Base-by-base conservation (phyloP, 2,797 vertebrate species). In the Zenarchopterus dispar region DNA sequence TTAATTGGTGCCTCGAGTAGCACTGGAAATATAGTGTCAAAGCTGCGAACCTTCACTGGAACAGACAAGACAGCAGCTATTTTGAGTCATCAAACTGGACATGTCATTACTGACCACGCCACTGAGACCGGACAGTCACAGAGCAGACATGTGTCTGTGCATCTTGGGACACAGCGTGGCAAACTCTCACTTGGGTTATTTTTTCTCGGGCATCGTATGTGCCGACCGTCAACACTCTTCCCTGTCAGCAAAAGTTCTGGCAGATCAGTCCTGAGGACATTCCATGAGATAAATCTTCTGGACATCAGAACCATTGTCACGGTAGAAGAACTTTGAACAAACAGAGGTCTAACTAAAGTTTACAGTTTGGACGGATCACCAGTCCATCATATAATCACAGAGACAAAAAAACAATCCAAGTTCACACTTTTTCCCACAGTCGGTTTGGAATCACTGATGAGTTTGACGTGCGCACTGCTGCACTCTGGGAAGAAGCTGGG, bases 1-100 rank as follows among this genome's bases (percentile, higher is more conserved):
- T 76, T 84, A 79, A 85, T 85, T 84, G 57, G 57, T 36, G 69
- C 77, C 79, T 70, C 46, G 21, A 65, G 86, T 84, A 77, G 75
- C 72, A 62, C 11, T 7, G 58, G 44, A 63, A 55, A 78, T 31
- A 72, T 60, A 45, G 63, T 77, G 67, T 73, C 70, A 72, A 58
- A 76, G 55, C 63, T 77, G 76, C 57, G 49, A 85, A 80, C 80
- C 59, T 47, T 79, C 67, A 67, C 49, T 23, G 42, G 61, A 82
- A 51, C 41, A 55, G 78, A 84, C 77, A 67, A 28, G 71, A 73
- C 67, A 45, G 57, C 31, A 55, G 76, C 72, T 84, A 80, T 79
- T 84, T 69, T 67, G 56, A 82, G 70, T n/a, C 56, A 50, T 72
- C 64, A 52, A 28, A 68, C 15, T 50, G 59, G 73, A 81, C 77